A percentile compares a stretch with the other conserved stretches of the same genome.
These are phyloP conservation scores for Catalaphyllia jardinei DNA, from an alignment of 64 coral and sea anemone genomes.

Conservation along the genomic window DNA sequence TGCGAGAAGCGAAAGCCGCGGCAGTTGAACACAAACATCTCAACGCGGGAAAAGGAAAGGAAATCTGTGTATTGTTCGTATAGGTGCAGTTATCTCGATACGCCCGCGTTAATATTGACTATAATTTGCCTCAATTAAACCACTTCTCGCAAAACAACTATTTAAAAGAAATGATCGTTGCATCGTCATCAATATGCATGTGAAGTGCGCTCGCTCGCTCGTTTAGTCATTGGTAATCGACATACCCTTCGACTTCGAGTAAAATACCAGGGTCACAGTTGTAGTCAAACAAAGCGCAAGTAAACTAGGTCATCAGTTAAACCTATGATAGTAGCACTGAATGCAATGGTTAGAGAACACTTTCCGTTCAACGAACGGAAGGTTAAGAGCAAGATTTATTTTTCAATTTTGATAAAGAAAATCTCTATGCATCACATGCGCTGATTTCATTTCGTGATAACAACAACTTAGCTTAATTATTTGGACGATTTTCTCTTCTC, in stretches of 20 bases:
- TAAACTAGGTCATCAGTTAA: no score
- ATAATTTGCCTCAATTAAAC: slow-evolving; percentile 38
- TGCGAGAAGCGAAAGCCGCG: background rate
- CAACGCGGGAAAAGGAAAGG: background rate
- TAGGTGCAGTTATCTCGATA: slow-evolving; percentile 38
- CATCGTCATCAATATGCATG: background rate
- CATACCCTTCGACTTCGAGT: no score
- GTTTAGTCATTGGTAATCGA: background rate
- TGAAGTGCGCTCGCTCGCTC: background rate
- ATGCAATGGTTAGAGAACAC: no score
- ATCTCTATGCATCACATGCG: background rate
- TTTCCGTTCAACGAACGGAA: no score
- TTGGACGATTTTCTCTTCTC: background rate
- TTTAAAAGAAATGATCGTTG: background rate
- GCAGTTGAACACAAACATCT: background rate
- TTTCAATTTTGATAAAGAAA: no score
- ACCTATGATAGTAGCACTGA: no score
- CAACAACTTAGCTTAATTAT: background rate
- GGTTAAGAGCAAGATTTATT: no score
- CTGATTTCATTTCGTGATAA: background rate
- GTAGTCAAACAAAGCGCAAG: no score
- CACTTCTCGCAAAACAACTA: slow-evolving; percentile 6
- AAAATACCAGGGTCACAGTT: no score
- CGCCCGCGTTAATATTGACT: slow-evolving; percentile 12
- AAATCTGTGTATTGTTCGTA: background rate